These are phyloP conservation scores for Hypsopygia costalis DNA, from an alignment of 2,888 invertebrate genomes.

Conservation along the genomic window DNA sequence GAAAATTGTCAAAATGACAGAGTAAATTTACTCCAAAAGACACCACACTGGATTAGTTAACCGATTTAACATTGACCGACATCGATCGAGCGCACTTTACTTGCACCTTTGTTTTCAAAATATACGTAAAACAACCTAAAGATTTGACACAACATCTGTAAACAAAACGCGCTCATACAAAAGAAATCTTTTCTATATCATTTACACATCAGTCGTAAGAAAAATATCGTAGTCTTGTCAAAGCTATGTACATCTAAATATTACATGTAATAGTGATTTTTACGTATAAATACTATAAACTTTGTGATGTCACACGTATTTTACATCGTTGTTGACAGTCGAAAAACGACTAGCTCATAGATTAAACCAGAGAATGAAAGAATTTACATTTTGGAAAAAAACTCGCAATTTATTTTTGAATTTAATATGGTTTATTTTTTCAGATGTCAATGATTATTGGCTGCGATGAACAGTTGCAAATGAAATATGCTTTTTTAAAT, in stretches of 20 bases:
- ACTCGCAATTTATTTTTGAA: too few species aligned
- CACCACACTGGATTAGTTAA: too few species aligned
- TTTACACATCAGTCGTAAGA: constrained; percentile 69
- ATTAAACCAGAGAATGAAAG: background rate
- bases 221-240: constrained; percentile 45
- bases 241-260: constrained; percentile 37
- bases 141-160: constrained; percentile 39
- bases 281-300: constrained; percentile 8
- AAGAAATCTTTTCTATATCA: constrained; percentile 47
- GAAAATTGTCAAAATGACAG: too few species aligned
- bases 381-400: too few species aligned
- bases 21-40: too few species aligned
- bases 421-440: too few species aligned
- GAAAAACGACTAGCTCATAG: background rate
- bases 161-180: constrained; percentile 49
- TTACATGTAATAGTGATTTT: constrained; percentile 26
- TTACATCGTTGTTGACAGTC: constrained; percentile 16
- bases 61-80: too few species aligned
- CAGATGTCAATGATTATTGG: too few species aligned
- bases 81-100: too few species aligned
- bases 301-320: constrained; percentile 20
- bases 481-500: too few species aligned
- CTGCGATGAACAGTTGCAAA: too few species aligned
- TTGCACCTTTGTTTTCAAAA: constrained; percentile 23
- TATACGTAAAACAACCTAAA: background rate